Evolutionary conservation across 2,113 vertebrate species (phyloP).

Genomic region (Sinocyclocheilus anshuiensis): DNA sequence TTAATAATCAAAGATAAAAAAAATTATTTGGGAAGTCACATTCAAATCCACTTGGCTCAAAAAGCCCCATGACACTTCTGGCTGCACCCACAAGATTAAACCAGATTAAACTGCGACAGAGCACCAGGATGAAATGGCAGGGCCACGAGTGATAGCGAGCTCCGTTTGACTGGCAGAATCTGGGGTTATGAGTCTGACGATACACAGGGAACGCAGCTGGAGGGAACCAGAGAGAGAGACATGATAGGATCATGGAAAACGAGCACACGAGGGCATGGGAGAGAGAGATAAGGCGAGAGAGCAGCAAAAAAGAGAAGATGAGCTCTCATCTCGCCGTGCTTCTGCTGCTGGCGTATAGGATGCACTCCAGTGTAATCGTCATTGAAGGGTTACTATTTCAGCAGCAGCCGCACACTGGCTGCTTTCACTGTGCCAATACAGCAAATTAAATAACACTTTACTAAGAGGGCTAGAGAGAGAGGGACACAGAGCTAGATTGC

Average conservation of each 20-base stretch:
- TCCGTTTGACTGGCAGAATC: conserved; percentile 31
- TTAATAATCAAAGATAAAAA: neutral
- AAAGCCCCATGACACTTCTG: conserved; percentile 3
- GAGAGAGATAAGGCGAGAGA: conserved; percentile 24
- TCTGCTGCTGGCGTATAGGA: conserved; percentile 37
- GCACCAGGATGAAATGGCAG: conserved; percentile 21
- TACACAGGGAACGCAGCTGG: conserved; percentile 18
- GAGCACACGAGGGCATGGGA: conserved; percentile 15
- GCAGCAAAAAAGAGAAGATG: conserved; percentile 24
- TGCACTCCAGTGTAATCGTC: conserved; percentile 49
- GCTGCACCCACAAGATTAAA: conserved; percentile 4
- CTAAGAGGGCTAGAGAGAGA: conserved; percentile 44
- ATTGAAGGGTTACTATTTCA: conserved; percentile 64
- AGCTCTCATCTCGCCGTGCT: conserved; percentile 37
- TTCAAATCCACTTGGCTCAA: neutral
- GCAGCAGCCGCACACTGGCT: conserved; percentile 70
- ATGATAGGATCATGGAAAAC: conserved; percentile 23
- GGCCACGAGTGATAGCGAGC: neutral
- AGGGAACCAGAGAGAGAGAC: conserved; percentile 19
- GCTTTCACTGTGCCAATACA: conserved; percentile 71
- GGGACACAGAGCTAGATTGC: conserved; percentile 29
- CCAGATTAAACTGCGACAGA: conserved; percentile 9
- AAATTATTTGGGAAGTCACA: neutral
- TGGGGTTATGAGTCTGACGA: conserved; percentile 18
- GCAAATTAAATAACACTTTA: conserved; percentile 56